phyloP scores from a whole-genome alignment of 2,113 vertebrate genomes.

The Ammodytes marinus region DNA sequence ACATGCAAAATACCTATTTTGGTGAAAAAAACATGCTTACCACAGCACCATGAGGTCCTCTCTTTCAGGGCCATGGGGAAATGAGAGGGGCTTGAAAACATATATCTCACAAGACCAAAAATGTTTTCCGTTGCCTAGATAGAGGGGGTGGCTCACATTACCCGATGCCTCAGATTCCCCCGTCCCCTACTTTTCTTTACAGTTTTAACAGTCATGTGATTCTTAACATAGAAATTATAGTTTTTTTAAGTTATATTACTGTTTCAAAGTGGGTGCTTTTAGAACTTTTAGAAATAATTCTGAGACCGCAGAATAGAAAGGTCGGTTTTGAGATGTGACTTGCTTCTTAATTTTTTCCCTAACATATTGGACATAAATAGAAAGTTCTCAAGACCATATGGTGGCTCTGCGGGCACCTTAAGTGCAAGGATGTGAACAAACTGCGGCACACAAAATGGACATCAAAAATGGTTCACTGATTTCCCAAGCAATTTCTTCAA shows the following conservation, averaged over 20 bases:
- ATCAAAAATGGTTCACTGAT: slow-evolving; percentile 22
- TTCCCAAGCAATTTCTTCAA: slow-evolving; percentile 27
- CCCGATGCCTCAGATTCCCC: too few relatives aligned
- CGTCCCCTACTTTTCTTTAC: too few relatives aligned
- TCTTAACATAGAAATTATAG: not conserved
- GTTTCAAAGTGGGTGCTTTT: not conserved
- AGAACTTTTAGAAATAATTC: not conserved
- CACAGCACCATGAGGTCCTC: too few relatives aligned
- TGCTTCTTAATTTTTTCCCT: not conserved
- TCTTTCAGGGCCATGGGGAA: too few relatives aligned
- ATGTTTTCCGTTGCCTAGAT: too few relatives aligned
- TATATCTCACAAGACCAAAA: too few relatives aligned
- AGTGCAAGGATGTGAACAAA: not conserved
- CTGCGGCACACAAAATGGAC: not conserved
- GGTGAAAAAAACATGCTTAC: too few relatives aligned
- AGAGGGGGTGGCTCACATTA: too few relatives aligned
- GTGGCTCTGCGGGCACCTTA: not conserved
- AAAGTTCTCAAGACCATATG: slow-evolving; percentile 1
- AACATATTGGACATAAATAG: not conserved
- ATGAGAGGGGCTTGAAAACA: too few relatives aligned
- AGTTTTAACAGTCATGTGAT: not conserved
- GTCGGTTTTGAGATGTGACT: not conserved
- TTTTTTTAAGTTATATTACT: not conserved
- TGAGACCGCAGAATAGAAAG: not conserved
- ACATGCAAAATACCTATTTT: too few relatives aligned